A percentile compares a stretch with the other conserved stretches of the same genome.
phyloP scores from a whole-genome alignment of 2,113 vertebrate genomes.

The Sylvilagus bachmani region DNA sequence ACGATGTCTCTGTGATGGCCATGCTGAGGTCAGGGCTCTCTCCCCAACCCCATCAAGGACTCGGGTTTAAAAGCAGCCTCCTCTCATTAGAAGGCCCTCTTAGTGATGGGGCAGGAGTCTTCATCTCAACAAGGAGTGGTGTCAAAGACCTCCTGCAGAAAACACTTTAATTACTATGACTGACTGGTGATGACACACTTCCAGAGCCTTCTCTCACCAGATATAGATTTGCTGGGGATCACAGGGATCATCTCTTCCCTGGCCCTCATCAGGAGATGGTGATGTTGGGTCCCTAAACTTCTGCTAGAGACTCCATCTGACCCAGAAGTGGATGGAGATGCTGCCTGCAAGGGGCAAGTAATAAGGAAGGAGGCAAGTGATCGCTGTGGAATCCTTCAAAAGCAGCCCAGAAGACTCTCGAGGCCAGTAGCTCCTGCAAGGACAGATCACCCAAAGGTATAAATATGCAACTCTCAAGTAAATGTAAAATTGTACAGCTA shows the following conservation, averaged over 20 bases:
- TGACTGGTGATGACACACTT: not conserved
- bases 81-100: not conserved
- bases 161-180: not conserved
- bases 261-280: not conserved
- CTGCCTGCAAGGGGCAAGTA: not conserved
- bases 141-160: not conserved
- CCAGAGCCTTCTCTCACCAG: not conserved
- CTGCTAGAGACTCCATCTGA: not conserved
- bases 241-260: not conserved
- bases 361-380: not conserved
- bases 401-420: not conserved
- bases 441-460: not conserved
- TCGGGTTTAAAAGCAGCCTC: not conserved
- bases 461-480: not conserved
- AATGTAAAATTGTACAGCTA: not conserved
- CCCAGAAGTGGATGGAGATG: not conserved
- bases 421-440: not conserved
- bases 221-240: not conserved
- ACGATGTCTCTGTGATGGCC: not conserved
- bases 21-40: not conserved
- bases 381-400: rapidly evolving
- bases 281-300: not conserved
- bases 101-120: rapidly evolving
- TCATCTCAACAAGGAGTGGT: not conserved
- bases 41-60: not conserved